These are phyloP conservation scores for Chrysodeixis includens DNA, from an alignment of 2,888 invertebrate species.

Conservation along the genomic window DNA sequence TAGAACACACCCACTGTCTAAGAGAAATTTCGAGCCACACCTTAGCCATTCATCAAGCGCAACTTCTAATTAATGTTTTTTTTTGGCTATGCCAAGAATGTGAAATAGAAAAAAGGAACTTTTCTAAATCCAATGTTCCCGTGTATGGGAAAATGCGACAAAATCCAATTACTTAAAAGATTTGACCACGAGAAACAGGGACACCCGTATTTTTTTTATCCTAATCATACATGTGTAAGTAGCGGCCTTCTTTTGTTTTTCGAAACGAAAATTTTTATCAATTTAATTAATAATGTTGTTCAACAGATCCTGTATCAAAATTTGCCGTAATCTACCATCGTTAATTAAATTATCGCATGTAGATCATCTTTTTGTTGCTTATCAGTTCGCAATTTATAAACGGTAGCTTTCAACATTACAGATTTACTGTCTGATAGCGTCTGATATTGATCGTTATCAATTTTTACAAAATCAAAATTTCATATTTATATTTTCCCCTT, in stretches of 20 bases:
- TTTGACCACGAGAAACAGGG: slow-evolving; percentile 10
- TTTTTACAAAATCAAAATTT: slow-evolving; percentile 43
- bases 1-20: not conserved
- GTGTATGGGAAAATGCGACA: too few species aligned
- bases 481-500: slow-evolving; percentile 22
- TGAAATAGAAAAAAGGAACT: too few species aligned
- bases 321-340: slow-evolving; percentile 48
- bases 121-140: too few species aligned
- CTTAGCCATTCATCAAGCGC: not conserved
- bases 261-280: slow-evolving; percentile 37
- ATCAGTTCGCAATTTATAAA: slow-evolving; percentile 35
- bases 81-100: not conserved
- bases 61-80: not conserved
- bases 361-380: slow-evolving; percentile 40
- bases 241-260: slow-evolving; percentile 38
- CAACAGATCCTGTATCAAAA: slow-evolving; percentile 50
- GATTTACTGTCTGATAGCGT: slow-evolving; percentile 43
- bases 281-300: slow-evolving; percentile 58
- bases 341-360: slow-evolving; percentile 45
- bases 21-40: slow-evolving; percentile 2
- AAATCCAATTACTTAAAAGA: too few species aligned
- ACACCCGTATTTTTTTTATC: slow-evolving; percentile 39
- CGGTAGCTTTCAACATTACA: slow-evolving; percentile 46
- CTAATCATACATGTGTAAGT: slow-evolving; percentile 25
- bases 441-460: slow-evolving; percentile 51